Percentiles rank a stretch among this genome's conserved stretches.
phyloP scores from a whole-genome alignment of 2,797 vertebrate species.

The Crypturellus tataupa region DNA sequence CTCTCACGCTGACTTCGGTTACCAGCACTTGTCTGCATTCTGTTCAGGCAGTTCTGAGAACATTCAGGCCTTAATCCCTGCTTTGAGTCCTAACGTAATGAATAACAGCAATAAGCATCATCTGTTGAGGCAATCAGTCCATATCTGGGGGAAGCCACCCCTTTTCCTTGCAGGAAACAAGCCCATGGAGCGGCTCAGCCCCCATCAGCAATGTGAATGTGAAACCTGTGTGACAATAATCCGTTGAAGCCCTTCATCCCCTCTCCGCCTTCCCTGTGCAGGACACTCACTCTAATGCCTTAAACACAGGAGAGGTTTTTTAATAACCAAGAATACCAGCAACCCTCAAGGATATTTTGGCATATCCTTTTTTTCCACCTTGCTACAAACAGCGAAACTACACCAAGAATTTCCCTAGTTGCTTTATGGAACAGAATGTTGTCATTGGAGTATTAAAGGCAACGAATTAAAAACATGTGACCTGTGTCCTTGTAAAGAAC shows the following conservation, averaged over 20 bases:
- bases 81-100: slow-evolving; percentile 43
- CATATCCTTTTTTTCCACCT: not conserved
- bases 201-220: not conserved
- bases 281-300: not conserved
- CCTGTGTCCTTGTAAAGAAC: slow-evolving; percentile 12
- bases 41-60: not conserved
- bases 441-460: slow-evolving; percentile 11
- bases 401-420: not conserved
- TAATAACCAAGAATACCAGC: not conserved
- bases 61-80: slow-evolving; percentile 22
- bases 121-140: slow-evolving; percentile 23
- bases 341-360: not conserved
- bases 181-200: not conserved
- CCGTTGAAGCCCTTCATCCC: not conserved
- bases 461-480: not conserved
- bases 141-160: slow-evolving; percentile 1
- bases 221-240: not conserved
- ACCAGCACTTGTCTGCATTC: not conserved
- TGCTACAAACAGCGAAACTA: not conserved
- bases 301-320: not conserved
- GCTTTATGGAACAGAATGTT: not conserved
- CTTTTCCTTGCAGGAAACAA: not conserved
- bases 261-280: not conserved
- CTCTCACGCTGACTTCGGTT: slow-evolving; percentile 50
- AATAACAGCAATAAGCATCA: slow-evolving; percentile 26